Conservation (phyloP, 2,888 invertebrate species). For the Leucozona laternaria region DNA sequence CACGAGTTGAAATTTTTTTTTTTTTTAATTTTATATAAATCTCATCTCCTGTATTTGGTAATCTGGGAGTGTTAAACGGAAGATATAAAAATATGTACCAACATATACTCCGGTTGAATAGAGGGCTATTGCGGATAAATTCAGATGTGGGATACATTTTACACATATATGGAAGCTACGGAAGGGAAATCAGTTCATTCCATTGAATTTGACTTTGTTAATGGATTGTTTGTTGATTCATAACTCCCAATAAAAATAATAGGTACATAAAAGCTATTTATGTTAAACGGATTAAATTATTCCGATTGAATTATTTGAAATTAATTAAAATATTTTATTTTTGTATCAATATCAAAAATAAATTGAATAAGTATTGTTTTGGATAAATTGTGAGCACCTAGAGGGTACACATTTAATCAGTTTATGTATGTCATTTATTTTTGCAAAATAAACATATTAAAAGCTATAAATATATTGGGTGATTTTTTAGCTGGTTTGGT, state of each 20-base stretch:
- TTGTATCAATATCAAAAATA: no score
- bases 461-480: no score
- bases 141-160: background rate
- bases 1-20: conserved; percentile 35
- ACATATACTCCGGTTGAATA: background rate
- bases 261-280: background rate
- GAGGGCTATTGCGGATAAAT: background rate
- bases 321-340: conserved; percentile 11
- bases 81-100: background rate
- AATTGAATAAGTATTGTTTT: no score
- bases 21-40: conserved; percentile 13
- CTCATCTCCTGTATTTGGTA: conserved; percentile 16
- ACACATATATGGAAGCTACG: background rate
- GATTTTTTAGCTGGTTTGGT: no score
- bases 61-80: conserved; percentile 22
- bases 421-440: no score
- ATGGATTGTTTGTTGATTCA: conserved; percentile 4
- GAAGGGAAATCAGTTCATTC: background rate
- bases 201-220: conserved; percentile 6
- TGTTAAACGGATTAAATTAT: conserved; percentile 1
- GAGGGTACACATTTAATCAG: no score
- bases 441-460: no score
- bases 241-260: background rate
- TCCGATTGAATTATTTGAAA: background rate
- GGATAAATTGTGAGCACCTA: no score